Percentiles rank a stretch among this genome's conserved stretches.
phyloP scores from a whole-genome alignment of 2,113 vertebrate species.

The Lepus americanus region DNA sequence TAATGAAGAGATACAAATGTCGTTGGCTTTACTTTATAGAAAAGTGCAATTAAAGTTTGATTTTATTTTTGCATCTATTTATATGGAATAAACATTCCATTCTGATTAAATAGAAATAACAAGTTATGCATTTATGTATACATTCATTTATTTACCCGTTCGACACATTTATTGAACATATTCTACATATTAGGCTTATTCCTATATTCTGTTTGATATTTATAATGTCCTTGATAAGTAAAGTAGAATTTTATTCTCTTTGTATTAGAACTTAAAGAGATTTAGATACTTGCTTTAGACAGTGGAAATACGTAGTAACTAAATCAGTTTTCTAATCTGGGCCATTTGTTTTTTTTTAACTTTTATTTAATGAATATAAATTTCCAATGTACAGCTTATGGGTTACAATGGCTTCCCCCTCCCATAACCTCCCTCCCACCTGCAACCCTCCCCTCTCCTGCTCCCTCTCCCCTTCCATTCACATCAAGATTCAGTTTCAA shows the following conservation, averaged over 20 bases:
- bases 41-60: not conserved
- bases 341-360: no score
- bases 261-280: not conserved
- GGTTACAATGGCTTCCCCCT: no score
- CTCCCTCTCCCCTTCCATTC: no score
- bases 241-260: conserved; percentile 7
- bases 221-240: not conserved
- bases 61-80: not conserved
- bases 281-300: conserved; percentile 6
- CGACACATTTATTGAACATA: not conserved
- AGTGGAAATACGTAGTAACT: not conserved
- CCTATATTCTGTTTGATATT: not conserved
- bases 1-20: not conserved
- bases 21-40: not conserved
- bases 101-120: not conserved
- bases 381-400: not conserved
- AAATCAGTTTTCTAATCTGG: not conserved
- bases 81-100: not conserved
- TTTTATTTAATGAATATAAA: no score
- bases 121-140: not conserved
- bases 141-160: not conserved
- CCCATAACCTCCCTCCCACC: no score
- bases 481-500: no score
- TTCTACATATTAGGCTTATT: not conserved
- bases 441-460: no score